Base-by-base conservation (phyloP, 2,113 vertebrate species). In the Colistium nudipinnis region DNA sequence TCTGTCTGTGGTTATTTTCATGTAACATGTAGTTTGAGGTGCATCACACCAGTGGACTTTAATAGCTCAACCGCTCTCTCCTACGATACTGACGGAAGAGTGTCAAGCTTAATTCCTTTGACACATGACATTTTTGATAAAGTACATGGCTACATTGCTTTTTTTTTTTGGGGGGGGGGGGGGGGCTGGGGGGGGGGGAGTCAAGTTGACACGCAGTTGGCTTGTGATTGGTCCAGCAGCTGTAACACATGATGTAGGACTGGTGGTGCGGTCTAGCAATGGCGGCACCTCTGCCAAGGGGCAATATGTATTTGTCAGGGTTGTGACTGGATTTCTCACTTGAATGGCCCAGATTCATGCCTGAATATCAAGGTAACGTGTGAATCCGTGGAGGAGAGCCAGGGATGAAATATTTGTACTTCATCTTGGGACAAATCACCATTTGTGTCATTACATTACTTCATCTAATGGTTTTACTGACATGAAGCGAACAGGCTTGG, bases 291-390 rank as follows among this genome's bases (percentile, higher is more conserved):
- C 68, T 83, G 81, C 76, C 60, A 79, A 83, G 53, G 57, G 57
- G 31, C 62, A 60, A 76, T 76, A 64, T n/a, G 70, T 77, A 76
- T 83, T 80, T 83, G 63, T 64, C 70, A 78, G 31, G 24, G 9
- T 35, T 59, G 49, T 66, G 74, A 82, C 83, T 81, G 70, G 35
- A 86, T 72, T 81, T 59, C 68, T 76, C 49, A 67, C 84, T 84
- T 82, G 63, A 84, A 80, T 70, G 70, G 35, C 63, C 12, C 43
- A n/a, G 62, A 72, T 80, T 52, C 30, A 62, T 53, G 25, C 36
- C 43, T 72, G 75, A 59, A 81, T 87, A 79, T 85, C 70, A 84
- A 81, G 76, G 63, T 82, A 82, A 82, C 62, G 53, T 77, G 62
- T 71, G 62, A 78, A 56, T 59, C 47, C 24, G 31, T 78, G 70